Conservation (phyloP, 2,113 vertebrate genomes). For the Pantherophis guttatus region DNA sequence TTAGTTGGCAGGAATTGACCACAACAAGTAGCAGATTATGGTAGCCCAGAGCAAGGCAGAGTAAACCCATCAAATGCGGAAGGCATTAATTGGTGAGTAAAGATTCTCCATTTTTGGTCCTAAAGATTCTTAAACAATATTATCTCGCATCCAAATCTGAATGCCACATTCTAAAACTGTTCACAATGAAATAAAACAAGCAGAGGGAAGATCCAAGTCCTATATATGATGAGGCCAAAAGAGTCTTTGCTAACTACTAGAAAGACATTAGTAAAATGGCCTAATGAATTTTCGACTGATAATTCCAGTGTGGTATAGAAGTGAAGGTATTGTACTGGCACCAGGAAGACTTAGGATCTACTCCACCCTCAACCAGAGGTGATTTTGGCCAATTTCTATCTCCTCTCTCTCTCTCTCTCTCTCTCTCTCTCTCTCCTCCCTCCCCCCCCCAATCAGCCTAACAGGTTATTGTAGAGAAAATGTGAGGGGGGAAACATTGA, state of each 20-base stretch:
- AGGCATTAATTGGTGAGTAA: neutral
- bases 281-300: neutral
- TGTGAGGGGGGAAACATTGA: neutral
- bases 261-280: neutral
- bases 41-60: neutral
- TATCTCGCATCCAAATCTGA: neutral
- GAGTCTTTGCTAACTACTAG: neutral
- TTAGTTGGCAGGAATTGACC: neutral
- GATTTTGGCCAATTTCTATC: neutral
- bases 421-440: neutral
- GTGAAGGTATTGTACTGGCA: neutral
- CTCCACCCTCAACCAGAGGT: neutral
- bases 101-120: neutral
- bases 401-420: neutral
- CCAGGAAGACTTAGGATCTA: neutral
- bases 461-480: neutral
- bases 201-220: neutral
- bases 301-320: neutral
- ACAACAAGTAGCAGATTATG: neutral
- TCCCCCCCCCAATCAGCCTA: neutral
- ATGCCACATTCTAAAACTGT: neutral
- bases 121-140: neutral
- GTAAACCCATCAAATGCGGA: neutral
- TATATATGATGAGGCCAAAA: neutral
- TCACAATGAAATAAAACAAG: neutral